Evolutionary conservation across 1,140 invertebrate species (phyloP).

Genomic region (Chrysomallon squamiferum): DNA sequence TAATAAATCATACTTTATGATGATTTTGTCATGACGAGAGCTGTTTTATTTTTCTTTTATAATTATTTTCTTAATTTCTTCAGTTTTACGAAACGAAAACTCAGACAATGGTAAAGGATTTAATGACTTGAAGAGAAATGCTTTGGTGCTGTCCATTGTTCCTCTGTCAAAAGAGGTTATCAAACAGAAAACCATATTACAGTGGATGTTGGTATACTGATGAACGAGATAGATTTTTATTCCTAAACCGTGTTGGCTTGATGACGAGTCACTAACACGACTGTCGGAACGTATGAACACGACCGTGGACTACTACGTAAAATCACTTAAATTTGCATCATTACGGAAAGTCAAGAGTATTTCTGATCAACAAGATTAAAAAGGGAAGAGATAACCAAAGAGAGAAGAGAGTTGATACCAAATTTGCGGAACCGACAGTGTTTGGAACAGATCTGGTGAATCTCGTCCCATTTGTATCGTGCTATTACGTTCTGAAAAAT

Average conservation of each 20-base stretch:
- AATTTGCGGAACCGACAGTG: not conserved
- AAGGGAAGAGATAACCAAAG: not conserved
- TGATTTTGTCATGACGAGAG: too few species aligned
- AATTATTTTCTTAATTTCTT: too few species aligned
- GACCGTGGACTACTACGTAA: not conserved
- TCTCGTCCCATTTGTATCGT: not conserved
- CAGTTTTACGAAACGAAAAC: too few species aligned
- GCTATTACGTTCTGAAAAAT: not conserved
- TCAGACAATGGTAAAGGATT: not conserved
- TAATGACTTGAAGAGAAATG: not conserved
- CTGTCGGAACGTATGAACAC: not conserved
- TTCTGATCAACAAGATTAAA: not conserved
- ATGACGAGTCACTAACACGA: constrained; percentile 8
- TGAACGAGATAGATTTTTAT: constrained; percentile 3
- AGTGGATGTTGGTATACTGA: not conserved
- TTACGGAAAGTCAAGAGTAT: not conserved
- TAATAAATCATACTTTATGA: too few species aligned
- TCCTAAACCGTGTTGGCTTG: constrained; percentile 14
- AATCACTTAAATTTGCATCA: not conserved
- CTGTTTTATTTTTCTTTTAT: too few species aligned
- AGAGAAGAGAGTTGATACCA: not conserved
- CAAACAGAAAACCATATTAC: constrained; percentile 10
- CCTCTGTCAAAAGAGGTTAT: constrained; percentile 15
- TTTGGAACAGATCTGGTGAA: not conserved
- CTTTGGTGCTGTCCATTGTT: constrained; percentile 6